Evolutionary conservation across 1,140 invertebrate species (phyloP), one percentile per base, ranked within the genome.

Genomic region (Drosophila tristis): DNA sequence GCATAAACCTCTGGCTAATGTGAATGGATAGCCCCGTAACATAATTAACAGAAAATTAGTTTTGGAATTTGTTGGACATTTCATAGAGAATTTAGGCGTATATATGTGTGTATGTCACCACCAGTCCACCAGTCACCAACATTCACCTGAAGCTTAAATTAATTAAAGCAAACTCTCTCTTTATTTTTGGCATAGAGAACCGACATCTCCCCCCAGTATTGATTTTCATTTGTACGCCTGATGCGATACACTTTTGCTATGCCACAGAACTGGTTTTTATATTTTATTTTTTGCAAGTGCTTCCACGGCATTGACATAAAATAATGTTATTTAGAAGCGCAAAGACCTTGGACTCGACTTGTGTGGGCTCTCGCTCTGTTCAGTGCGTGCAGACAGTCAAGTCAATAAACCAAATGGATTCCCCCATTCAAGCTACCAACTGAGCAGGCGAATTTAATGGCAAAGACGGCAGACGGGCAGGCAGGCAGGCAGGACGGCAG

Each of bases 321-420:
- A 80, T 73, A 64, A 74, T 81, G 78, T 85, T 63, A 75, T 86
- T 80, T 81, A 81, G 71, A 66, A 72, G 64, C 54, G 45, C 43
- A 39, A 61, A 65, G 81, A 55, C 82, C 82, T 82, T 82, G 82
- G 80, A 66, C 48, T 53, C 54, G 44, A 39, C 35, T 39, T 11
- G 11, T 13, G 35, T 4, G 35, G 35, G 35, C 9, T 4, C 9
- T 35, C 16, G 16, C 72, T 60, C 51, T 51, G 61, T 20, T 20
- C 47, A 11, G 58, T 81, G 81, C 81, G 82, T 87, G 82, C 82
- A 87, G 81, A 78, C 82, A 78, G 47, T 73, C 63, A 70, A 72
- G 78, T 87, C 78, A 87, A 87, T 87, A 87, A 76, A 66, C 51
- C 62, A 82, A 86, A 87, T 86, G 74, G 51, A 68, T 76, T 56